Evolutionary conservation across 2,888 invertebrate species (phyloP).

Genomic region (Thyatira batis): DNA sequence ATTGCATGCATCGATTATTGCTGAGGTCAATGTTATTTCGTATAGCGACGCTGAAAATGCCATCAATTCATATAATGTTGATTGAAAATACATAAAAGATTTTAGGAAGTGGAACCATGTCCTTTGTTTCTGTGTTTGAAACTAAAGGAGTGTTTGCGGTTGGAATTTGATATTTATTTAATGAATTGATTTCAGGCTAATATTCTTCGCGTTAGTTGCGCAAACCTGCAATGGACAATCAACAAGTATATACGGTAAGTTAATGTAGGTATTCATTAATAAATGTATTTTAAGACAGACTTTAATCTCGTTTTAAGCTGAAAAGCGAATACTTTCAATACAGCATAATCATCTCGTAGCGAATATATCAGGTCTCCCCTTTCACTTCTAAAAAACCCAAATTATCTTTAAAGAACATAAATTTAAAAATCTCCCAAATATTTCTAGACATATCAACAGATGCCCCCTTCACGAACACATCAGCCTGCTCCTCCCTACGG

Average conservation of each 20-base stretch:
- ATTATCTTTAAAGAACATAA: no score
- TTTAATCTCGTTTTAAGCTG: slow-evolving; percentile 7
- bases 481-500: slow-evolving; percentile 57
- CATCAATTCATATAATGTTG: not conserved
- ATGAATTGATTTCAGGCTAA: slow-evolving; percentile 12
- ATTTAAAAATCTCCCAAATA: no score
- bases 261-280: not conserved
- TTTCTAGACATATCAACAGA: slow-evolving; percentile 48
- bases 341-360: no score
- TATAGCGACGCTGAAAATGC: not conserved
- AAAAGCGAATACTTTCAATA: no score
- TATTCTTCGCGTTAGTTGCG: not conserved
- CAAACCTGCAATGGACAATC: slow-evolving; percentile 11
- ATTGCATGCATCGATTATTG: slow-evolving; percentile 21
- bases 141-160: not conserved
- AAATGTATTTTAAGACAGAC: not conserved
- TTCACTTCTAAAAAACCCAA: no score
- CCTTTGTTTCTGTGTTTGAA: no score
- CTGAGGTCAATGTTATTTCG: slow-evolving; percentile 33
- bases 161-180: not conserved
- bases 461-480: slow-evolving; percentile 35
- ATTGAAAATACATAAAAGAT: not conserved
- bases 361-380: no score
- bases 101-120: no score
- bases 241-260: slow-evolving; percentile 9